Conservation (phyloP, 2,113 vertebrate genomes). For the Alethe castanea region DNA sequence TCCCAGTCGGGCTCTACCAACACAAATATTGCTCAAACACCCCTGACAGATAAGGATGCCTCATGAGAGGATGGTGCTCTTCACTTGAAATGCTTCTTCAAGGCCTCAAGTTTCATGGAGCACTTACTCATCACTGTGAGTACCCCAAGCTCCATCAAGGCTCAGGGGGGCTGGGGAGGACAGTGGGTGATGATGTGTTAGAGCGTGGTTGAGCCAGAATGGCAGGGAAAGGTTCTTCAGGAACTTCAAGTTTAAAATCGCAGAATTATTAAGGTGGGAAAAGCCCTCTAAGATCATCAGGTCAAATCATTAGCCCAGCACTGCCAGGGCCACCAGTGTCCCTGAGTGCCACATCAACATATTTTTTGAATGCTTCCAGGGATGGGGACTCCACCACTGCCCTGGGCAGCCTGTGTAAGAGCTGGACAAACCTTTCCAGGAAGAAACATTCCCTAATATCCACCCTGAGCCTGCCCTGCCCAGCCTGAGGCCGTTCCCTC, state of each 20-base stretch:
- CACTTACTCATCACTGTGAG: neutral
- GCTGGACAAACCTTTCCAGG: neutral
- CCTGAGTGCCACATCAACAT: neutral
- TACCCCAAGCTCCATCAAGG: neutral
- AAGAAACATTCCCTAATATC: neutral
- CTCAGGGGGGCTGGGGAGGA: neutral
- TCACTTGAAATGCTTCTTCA: neutral
- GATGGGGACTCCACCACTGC: neutral
- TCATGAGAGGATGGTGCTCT: neutral
- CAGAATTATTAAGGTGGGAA: neutral
- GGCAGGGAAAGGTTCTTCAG: neutral
- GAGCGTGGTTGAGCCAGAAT: neutral
- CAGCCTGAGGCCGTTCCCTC: neutral
- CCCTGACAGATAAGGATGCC: neutral
- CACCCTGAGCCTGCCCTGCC: rapidly evolving
- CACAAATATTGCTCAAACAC: neutral
- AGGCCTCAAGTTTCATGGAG: neutral
- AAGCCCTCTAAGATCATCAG: neutral
- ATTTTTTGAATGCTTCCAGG: neutral
- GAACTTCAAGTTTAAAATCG: neutral
- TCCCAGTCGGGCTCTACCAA: rapidly evolving
- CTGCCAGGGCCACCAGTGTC: neutral
- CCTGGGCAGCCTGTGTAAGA: neutral
- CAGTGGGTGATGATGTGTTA: neutral
- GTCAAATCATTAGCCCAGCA: neutral